Evolutionary conservation across 2,888 invertebrate species (phyloP).

Genomic region (Argyra leucocephala): DNA sequence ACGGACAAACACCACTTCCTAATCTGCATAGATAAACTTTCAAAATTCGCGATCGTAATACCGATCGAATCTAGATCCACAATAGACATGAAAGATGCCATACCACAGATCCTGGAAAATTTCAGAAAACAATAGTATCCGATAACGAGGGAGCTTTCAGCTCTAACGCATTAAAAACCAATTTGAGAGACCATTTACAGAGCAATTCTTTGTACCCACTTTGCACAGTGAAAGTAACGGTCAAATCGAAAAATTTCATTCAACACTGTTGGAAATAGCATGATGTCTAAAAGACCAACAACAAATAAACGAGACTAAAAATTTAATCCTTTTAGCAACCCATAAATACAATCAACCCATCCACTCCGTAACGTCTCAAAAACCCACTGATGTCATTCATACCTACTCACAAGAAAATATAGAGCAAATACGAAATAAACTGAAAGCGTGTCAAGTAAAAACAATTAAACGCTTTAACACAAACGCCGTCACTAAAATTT

Average conservation of each 20-base stretch:
- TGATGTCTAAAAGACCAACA: background rate
- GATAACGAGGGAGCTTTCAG: slow-evolving; percentile 8
- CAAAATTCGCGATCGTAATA: slow-evolving; percentile 21
- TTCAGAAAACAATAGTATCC: slow-evolving; percentile 1
- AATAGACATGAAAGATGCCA: background rate
- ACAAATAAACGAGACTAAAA: background rate
- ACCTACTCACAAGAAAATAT: too few species aligned
- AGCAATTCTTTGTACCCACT: slow-evolving; percentile 5
- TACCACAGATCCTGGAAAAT: background rate
- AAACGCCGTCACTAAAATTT: slow-evolving; percentile 5
- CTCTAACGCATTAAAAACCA: background rate
- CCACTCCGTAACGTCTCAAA: background rate
- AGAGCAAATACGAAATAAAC: background rate
- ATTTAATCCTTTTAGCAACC: slow-evolving; percentile 11
- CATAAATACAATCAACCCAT: slow-evolving; percentile 14
- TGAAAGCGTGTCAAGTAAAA: background rate
- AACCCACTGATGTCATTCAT: slow-evolving; percentile 8
- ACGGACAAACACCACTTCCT: slow-evolving; percentile 11
- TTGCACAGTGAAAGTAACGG: slow-evolving; percentile 13
- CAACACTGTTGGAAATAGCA: slow-evolving; percentile 7
- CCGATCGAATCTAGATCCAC: slow-evolving; percentile 13
- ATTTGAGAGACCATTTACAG: slow-evolving; percentile 5
- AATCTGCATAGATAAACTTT: slow-evolving; percentile 16
- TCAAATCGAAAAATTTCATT: slow-evolving; percentile 8
- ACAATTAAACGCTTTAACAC: background rate